Conservation (phyloP, 2,797 vertebrate genomes). For the Silurus lanzhouensis region DNA sequence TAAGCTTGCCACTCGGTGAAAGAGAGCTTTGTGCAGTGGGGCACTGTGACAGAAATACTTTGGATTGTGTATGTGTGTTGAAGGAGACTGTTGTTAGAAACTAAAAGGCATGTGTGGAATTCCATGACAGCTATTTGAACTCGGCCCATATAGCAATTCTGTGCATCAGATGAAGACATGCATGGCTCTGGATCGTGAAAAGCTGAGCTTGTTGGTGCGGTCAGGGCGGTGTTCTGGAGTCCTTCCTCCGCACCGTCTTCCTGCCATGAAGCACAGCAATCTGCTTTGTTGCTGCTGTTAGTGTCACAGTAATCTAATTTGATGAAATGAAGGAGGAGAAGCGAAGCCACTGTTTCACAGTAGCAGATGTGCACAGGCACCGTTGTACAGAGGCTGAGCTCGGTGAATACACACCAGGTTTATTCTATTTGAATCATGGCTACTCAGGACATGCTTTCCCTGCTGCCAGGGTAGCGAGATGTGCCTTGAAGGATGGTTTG, state of each 20-base stretch:
- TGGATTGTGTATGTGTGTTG: not conserved
- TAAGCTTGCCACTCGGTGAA: slow-evolving; percentile 14
- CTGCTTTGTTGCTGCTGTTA: slow-evolving; percentile 65
- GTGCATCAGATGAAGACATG: not conserved
- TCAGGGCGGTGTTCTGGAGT: slow-evolving; percentile 15
- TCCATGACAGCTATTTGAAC: not conserved
- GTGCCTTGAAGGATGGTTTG: not conserved
- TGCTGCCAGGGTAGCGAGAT: not conserved
- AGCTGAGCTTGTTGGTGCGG: not conserved
- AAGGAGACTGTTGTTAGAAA: slow-evolving; percentile 1
- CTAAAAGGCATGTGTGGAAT: slow-evolving; percentile 6
- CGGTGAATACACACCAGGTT: not conserved
- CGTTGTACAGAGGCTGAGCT: not conserved
- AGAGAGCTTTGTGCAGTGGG: slow-evolving; percentile 13
- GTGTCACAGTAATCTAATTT: slow-evolving; percentile 70
- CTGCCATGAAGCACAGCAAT: slow-evolving; percentile 65
- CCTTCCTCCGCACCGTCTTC: slow-evolving; percentile 52
- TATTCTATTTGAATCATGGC: not conserved
- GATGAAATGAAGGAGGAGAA: slow-evolving; percentile 38
- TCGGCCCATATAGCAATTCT: not conserved
- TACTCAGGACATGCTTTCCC: not conserved
- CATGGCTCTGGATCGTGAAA: not conserved
- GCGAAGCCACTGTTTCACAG: slow-evolving; percentile 6
- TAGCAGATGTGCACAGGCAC: not conserved
- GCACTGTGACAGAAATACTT: slow-evolving; percentile 8